phyloP scores from a whole-genome alignment of 2,888 invertebrate genomes.

The Standfussiana lucernea region DNA sequence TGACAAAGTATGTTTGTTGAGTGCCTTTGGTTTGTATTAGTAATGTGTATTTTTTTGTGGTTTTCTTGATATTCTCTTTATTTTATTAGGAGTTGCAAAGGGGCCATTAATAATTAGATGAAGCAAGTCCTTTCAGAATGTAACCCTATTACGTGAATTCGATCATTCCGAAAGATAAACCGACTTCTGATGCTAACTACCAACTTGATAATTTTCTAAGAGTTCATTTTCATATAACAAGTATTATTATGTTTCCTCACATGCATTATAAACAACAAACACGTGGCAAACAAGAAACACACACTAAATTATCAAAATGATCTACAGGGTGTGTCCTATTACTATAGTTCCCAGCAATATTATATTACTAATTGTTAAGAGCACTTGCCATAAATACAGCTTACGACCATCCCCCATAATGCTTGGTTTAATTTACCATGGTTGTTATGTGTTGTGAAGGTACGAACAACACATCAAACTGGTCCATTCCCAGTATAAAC shows the following conservation, averaged over 20 bases:
- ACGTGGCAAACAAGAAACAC: neutral
- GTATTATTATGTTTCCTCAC: neutral
- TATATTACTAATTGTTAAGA: conserved; percentile 66
- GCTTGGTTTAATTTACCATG: conserved; percentile 60
- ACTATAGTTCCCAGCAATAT: conserved; percentile 54
- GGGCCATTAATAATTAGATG: too few species aligned
- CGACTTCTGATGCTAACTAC: too few species aligned
- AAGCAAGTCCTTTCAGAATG: too few species aligned
- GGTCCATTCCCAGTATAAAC: neutral
- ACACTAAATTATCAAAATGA: conserved; percentile 47
- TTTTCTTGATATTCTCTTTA: neutral
- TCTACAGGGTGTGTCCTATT: conserved; percentile 16
- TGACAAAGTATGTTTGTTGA: neutral
- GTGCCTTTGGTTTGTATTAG: neutral
- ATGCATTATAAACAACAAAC: neutral
- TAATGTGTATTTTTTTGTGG: neutral
- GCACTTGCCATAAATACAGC: conserved; percentile 64
- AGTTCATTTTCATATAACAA: neutral
- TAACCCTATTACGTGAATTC: neutral
- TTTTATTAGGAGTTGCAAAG: too few species aligned
- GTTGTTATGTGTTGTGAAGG: conserved; percentile 37
- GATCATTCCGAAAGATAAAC: neutral
- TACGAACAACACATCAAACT: neutral
- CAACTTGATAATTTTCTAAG: neutral
- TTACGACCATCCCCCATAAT: conserved; percentile 51